Evolutionary conservation across 1,140 invertebrate genomes (phyloP), one percentile per base, ranked within the genome.

Genomic region (Euura lappo): DNA sequence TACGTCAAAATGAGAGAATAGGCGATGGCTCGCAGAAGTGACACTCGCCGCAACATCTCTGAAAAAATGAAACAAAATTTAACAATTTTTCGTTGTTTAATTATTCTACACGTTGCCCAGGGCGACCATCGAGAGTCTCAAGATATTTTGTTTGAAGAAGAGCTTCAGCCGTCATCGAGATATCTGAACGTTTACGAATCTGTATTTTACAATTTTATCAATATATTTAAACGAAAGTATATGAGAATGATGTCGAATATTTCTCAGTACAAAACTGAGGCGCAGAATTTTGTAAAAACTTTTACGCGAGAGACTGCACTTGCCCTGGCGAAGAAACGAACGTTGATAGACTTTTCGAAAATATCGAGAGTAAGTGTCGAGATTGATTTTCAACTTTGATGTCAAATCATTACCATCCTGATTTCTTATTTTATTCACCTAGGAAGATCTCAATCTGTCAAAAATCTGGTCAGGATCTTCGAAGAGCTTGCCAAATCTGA

Each of bases 21-120:
- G 66, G 71, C 51, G 73, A 76, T 11, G 75, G 76, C 46, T 78
- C 76, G 8, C 64, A 71, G 44, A 82, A 82, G 8, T 71, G 72
- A 45, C 80, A 82, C 7, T 81, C 72, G 8, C 70, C 43, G 46
- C 80, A 81, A 4, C 6, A 5, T 72, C 68, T 74, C 80, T 82
- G 74, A 28, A 28, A 28, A 28, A 28, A 28, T 28, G 28, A 28
- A 28, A 28, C 28, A 28, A 28, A 28, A 28, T 28, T 28, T 1
- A 28, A 28, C 28, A 28, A 28, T 28, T 28, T 28, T 28, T 28
- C 28, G 28, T 28, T 28, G 28, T 28, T 28, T 28, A 28, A 28
- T 28, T 28, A 28, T 28, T 28, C 28, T 28, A 28, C 28, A 28
- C 28, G 28, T 28, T 28, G 28, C 28, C 28, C 28, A 28, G 28